A percentile compares a stretch with the other conserved stretches of the same genome.
Conservation (phyloP, 2,797 vertebrate genomes). For the Siniperca scherzeri region DNA sequence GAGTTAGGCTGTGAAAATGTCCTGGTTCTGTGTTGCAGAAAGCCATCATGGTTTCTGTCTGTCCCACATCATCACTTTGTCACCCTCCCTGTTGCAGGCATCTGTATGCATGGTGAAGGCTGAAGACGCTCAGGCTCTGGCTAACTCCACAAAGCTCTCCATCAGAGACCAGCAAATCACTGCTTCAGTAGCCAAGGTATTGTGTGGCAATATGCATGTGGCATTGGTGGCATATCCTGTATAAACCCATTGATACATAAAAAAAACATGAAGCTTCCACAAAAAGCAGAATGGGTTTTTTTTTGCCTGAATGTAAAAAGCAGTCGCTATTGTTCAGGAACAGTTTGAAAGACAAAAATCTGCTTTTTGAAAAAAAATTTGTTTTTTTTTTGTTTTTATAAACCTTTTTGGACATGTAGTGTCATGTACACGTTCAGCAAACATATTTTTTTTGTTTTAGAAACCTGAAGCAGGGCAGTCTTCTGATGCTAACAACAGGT, state of each 20-base stretch:
- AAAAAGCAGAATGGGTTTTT: neutral
- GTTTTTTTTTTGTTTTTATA: no score
- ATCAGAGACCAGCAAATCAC: conserved; percentile 74
- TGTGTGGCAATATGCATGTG: neutral
- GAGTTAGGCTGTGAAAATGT: neutral
- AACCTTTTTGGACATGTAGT: neutral
- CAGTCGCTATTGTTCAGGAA: neutral
- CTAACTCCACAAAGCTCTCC: conserved; percentile 56
- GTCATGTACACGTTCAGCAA: neutral
- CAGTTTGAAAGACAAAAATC: no score
- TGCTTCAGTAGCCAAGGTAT: conserved; percentile 70
- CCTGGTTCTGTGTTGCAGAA: neutral
- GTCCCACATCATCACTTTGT: neutral
- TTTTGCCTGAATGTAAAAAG: neutral
- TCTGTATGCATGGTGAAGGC: conserved; percentile 78
- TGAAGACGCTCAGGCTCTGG: conserved; percentile 70
- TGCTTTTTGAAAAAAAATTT: no score
- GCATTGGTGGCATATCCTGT: neutral
- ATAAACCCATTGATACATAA: neutral
- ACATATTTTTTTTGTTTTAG: conserved; percentile 37
- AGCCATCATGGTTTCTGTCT: neutral
- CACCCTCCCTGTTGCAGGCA: conserved; percentile 59
- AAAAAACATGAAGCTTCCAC: neutral
- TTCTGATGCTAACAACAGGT: conserved; percentile 59
- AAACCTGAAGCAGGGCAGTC: conserved; percentile 22